Base-by-base conservation (phyloP, 2,113 vertebrate species). In the Engraulis encrasicolus region DNA sequence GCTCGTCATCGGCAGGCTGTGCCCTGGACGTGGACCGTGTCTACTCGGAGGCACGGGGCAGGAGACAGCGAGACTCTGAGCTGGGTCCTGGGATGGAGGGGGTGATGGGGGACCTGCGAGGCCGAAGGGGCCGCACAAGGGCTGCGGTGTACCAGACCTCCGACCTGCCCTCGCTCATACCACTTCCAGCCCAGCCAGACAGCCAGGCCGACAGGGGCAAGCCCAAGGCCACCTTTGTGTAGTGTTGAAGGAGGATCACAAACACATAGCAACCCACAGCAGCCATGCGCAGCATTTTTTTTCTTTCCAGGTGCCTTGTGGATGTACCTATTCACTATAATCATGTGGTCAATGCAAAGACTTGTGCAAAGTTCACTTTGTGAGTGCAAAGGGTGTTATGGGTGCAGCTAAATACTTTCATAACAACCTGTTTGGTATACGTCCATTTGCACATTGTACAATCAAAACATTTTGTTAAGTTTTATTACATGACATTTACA, bases 201-300 rank as follows among this genome's bases (percentile, higher is more conserved):
- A 94, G 91, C 86, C 87, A 92, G 58, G 85, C 84, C 11, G 94
- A 90, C 37, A 82, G 92, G 50, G 93, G 82, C 83, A 94, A 88
- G 79, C 90, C 95, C 88, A 97, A 96, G 83, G 97, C 97, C 6
- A 99, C 98, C 17, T 99, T 99, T 85, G 98, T 99, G 82, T 99
- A 74, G 36, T 18, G 0, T 6, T 12, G 6, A 58, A 58, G 58
- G 23, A 66, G 9, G 6, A 2, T 6, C 1, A 11, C 6, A 3
- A 66, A 14, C 1, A 27, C 58, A n/a, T n/a, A 58, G 18, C 58
- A 66, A 9, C n/a, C 9, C 23, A 66, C 58, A 31, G 23, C n/a
- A 66, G 58, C 58, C 58, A 66, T 14, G 15, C 23, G 23, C 6
- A 11, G 23, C 58, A 31, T 66, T 27, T 27, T 11, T 66, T 66